Conservation (phyloP, 2,888 invertebrate genomes). For the Microchrysa polita region DNA sequence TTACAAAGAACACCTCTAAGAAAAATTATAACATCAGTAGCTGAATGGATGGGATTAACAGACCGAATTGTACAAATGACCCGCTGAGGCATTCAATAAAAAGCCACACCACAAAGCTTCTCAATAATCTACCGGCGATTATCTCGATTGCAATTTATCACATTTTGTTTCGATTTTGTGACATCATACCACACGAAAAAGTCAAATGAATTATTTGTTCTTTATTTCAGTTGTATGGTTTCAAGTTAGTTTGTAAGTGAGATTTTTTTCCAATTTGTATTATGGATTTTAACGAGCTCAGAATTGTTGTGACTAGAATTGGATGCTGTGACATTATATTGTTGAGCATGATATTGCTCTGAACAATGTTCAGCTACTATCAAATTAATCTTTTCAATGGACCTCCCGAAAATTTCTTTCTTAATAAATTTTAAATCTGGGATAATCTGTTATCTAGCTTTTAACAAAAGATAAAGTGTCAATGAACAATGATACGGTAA, state of each 20-base stretch:
- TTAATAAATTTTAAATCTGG: background rate
- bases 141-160: conserved; percentile 30
- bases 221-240: background rate
- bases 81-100: conserved; percentile 23
- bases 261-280: background rate
- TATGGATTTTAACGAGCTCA: background rate
- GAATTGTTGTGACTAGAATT: background rate
- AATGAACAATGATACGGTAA: background rate
- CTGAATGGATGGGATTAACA: conserved; percentile 23
- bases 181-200: conserved; percentile 22
- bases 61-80: conserved; percentile 22
- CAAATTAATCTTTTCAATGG: background rate
- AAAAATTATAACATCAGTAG: conserved; percentile 36
- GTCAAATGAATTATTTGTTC: background rate
- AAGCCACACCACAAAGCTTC: background rate
- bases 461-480: conserved; percentile 1
- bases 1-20: conserved; percentile 33
- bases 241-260: too few relatives aligned
- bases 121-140: conserved; percentile 4
- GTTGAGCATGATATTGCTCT: background rate
- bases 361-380: too few relatives aligned
- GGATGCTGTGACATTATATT: background rate
- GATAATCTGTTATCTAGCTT: background rate
- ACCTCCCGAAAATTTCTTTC: background rate
- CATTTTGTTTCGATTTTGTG: conserved; percentile 7